phyloP scores from a whole-genome alignment of 2,797 vertebrate species.

The Onychomys leucogaster region DNA sequence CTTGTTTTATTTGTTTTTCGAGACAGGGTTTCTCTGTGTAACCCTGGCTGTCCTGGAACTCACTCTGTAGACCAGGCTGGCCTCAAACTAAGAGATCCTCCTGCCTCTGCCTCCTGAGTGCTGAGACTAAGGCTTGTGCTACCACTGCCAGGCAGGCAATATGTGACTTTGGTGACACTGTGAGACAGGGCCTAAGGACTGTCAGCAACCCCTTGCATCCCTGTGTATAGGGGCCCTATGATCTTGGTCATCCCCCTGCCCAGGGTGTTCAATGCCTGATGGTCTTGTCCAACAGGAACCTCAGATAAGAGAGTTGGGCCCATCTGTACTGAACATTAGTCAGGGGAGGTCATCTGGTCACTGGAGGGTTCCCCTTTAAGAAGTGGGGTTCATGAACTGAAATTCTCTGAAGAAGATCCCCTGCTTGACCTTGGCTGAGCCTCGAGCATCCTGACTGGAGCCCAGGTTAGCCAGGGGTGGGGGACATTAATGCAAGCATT shows the following conservation, averaged over 20 bases:
- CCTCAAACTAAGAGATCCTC: not conserved
- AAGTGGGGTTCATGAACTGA: not conserved
- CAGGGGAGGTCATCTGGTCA: not conserved
- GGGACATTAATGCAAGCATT: not conserved
- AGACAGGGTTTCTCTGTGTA: not conserved
- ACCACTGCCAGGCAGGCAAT: not conserved
- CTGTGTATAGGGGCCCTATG: not conserved
- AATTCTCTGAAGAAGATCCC: not conserved
- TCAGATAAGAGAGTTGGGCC: not conserved
- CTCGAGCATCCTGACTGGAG: not conserved
- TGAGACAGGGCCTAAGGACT: not conserved
- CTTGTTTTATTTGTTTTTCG: not conserved
- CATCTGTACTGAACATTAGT: not conserved
- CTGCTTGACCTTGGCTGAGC: not conserved
- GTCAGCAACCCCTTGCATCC: no score
- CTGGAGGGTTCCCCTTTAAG: not conserved
- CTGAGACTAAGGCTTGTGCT: not conserved
- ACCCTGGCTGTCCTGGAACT: not conserved
- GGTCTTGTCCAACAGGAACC: not conserved
- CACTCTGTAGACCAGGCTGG: not conserved
- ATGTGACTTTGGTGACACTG: not conserved
- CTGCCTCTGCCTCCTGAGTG: not conserved
- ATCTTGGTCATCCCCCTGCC: not conserved
- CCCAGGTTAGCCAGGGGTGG: not conserved
- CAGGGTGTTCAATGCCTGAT: not conserved